These are phyloP conservation scores for Odobenus rosmarus DNA, from an alignment of 2,113 vertebrate species.

Conservation along the genomic window DNA sequence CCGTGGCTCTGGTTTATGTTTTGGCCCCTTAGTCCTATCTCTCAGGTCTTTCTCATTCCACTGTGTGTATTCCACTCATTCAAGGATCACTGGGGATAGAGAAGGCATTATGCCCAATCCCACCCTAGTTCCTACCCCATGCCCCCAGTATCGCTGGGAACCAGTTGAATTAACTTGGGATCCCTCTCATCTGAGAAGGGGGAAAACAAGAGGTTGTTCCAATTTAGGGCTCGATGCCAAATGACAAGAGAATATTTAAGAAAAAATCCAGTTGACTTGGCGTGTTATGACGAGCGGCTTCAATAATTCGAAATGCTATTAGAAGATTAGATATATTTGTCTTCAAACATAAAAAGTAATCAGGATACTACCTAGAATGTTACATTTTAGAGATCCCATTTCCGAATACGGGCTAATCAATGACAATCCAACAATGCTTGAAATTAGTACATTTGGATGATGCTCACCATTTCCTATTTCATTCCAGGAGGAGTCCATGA, in stretches of 20 bases:
- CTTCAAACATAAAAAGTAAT: neutral
- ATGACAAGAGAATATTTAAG: neutral
- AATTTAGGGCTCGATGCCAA: neutral
- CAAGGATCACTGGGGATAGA: neutral
- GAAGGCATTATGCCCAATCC: neutral
- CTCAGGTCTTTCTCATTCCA: neutral
- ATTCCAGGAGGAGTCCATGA: neutral
- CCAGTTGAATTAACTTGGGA: neutral
- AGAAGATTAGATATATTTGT: neutral
- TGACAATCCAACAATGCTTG: neutral
- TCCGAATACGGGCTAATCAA: neutral
- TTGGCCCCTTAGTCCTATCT: neutral
- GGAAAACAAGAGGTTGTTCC: neutral
- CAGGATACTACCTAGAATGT: neutral
- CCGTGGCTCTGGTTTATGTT: neutral
- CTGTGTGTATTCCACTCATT: neutral
- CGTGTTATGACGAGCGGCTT: neutral
- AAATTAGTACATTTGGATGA: neutral
- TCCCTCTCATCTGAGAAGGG: neutral
- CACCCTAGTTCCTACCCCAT: neutral
- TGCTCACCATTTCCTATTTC: neutral
- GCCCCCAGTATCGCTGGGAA: neutral
- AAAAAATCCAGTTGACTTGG: neutral
- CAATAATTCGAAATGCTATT: neutral
- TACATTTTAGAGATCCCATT: neutral